Percentiles rank a stretch among this genome's conserved stretches.
phyloP scores from a whole-genome alignment of 2,797 vertebrate genomes.

The Smutsia gigantea region DNA sequence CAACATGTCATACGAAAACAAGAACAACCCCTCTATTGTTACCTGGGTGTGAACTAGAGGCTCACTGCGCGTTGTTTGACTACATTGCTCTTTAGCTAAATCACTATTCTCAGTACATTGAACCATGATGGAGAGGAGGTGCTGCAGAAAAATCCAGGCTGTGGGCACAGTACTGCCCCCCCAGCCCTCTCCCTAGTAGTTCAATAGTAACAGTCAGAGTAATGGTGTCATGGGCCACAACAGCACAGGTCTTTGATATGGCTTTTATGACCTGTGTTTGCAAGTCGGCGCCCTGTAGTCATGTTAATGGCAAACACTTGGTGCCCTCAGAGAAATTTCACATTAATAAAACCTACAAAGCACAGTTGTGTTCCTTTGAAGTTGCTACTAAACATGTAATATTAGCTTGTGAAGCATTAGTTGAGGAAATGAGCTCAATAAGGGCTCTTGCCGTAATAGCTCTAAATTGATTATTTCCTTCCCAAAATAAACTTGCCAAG shows the following conservation, averaged over 20 bases:
- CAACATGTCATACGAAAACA: background rate
- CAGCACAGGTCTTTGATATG: background rate
- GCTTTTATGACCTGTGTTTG: conserved; percentile 65
- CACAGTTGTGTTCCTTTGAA: conserved; percentile 85
- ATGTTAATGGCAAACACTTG: conserved; percentile 71
- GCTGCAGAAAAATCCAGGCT: background rate
- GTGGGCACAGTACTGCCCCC: too few species aligned
- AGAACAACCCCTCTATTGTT: background rate
- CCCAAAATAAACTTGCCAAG: conserved; percentile 93
- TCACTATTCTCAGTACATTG: background rate
- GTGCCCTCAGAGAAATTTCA: conserved; percentile 74
- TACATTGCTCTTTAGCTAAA: background rate
- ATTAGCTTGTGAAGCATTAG: conserved; percentile 93
- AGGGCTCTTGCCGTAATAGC: conserved; percentile 93
- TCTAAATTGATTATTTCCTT: conserved; percentile 98
- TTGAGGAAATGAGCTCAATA: conserved; percentile 90
- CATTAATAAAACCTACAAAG: conserved; percentile 79
- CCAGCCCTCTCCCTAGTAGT: background rate
- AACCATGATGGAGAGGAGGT: background rate
- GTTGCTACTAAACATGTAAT: conserved; percentile 88
- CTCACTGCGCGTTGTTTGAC: background rate
- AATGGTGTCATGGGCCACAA: background rate
- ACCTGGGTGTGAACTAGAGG: background rate
- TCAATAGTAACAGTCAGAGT: background rate
- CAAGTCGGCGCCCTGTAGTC: background rate